phyloP scores from a whole-genome alignment of 2,888 invertebrate species.

The Trachelus troglodyta region DNA sequence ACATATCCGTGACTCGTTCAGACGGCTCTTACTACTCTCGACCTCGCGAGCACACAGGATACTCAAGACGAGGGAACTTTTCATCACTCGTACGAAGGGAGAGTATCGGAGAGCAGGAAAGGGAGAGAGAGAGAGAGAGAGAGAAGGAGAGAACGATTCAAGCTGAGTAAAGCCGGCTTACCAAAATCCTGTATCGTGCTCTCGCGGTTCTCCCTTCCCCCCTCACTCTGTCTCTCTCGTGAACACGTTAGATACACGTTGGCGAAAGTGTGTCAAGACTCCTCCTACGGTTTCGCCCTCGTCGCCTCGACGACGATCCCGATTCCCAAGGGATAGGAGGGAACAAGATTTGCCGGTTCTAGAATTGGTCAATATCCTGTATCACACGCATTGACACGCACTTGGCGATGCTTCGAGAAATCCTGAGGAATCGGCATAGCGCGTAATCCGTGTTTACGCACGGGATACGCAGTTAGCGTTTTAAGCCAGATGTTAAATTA shows the following conservation, averaged over 20 bases:
- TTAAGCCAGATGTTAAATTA: neutral
- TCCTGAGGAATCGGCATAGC: no score
- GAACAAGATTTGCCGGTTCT: neutral
- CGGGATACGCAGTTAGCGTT: no score
- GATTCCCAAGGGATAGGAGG: slow-evolving; percentile 4
- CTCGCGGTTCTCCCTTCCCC: neutral
- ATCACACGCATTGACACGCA: neutral
- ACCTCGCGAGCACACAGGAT: neutral
- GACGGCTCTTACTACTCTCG: neutral
- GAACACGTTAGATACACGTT: neutral
- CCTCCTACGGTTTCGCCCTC: slow-evolving; percentile 5
- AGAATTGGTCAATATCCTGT: neutral
- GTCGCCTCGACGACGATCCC: neutral
- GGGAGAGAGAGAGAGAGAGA: no score
- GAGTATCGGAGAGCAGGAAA: neutral
- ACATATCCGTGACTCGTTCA: no score
- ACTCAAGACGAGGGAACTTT: neutral
- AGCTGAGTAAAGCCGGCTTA: neutral
- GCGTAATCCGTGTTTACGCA: no score
- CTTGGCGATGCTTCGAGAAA: neutral
- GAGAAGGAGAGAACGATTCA: neutral
- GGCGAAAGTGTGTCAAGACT: slow-evolving; percentile 3
- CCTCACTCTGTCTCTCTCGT: neutral
- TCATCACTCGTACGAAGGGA: neutral
- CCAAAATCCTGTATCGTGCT: neutral